Evolutionary conservation across 2,113 vertebrate species (phyloP).

Genomic region (Vulpes lagopus): DNA sequence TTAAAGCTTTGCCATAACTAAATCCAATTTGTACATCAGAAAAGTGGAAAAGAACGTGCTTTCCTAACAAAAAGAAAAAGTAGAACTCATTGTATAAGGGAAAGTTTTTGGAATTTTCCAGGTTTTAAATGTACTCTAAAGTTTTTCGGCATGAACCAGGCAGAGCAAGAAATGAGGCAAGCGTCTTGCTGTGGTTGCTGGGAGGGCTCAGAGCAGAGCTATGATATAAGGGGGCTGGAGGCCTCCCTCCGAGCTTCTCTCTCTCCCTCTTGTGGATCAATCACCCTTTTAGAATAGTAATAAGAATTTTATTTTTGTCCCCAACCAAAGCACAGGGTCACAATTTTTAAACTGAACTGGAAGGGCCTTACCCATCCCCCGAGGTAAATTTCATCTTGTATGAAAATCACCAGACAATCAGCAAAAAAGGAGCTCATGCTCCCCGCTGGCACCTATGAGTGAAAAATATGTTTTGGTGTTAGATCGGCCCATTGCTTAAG

Average conservation of each 20-base stretch:
- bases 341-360: background rate
- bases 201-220: background rate
- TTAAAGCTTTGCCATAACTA: constrained; percentile 34
- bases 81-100: background rate
- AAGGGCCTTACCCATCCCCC: background rate
- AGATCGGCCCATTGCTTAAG: background rate
- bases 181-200: background rate
- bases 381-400: background rate
- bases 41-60: background rate
- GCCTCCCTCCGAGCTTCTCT: background rate
- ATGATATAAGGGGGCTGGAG: background rate
- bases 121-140: background rate
- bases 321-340: background rate
- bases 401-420: background rate
- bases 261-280: background rate
- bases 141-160: background rate
- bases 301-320: constrained; percentile 3
- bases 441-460: background rate
- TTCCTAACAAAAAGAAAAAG: background rate
- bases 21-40: background rate
- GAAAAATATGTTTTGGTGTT: background rate
- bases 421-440: background rate
- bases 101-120: constrained; percentile 18
- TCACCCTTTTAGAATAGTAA: background rate
- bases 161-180: background rate